Evolutionary conservation across 2,113 vertebrate species (phyloP).

Genomic region (Ondatra zibethicus): DNA sequence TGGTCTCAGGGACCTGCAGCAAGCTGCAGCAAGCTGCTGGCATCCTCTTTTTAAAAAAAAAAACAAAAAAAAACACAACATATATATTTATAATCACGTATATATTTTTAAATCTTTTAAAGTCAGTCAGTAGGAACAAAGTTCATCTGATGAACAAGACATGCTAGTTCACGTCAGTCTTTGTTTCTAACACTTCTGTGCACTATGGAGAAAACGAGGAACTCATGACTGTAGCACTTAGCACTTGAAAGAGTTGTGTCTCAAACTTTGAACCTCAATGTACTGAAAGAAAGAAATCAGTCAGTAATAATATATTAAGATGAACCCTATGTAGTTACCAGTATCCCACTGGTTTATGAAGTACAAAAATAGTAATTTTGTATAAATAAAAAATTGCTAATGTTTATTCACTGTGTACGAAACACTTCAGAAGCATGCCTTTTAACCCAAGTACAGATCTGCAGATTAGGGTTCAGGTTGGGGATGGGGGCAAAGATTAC

Average conservation of each 20-base stretch:
- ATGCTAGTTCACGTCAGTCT: slow-evolving; percentile 9
- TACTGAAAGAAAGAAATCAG: slow-evolving; percentile 26
- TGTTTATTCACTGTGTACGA: background rate
- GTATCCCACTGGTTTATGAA: background rate
- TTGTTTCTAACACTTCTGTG: background rate
- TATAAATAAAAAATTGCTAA: slow-evolving; percentile 8
- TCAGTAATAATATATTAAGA: background rate
- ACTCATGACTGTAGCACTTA: background rate
- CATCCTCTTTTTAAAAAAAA: too few relatives aligned
- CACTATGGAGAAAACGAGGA: slow-evolving; percentile 10
- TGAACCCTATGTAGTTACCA: background rate
- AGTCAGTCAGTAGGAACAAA: background rate
- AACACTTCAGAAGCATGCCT: background rate
- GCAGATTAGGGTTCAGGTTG: background rate
- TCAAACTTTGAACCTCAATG: background rate
- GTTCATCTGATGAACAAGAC: background rate
- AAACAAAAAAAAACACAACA: too few relatives aligned
- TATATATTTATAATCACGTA: background rate
- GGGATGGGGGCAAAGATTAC: background rate
- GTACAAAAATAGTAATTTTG: background rate
- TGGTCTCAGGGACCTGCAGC: too few relatives aligned
- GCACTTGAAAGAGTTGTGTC: slow-evolving; percentile 30
- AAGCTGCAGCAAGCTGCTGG: too few relatives aligned
- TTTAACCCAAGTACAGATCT: background rate
- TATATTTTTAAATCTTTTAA: background rate